Evolutionary conservation across 2,888 invertebrate genomes (phyloP).

Genomic region (Cataglyphis rosenhaueri): DNA sequence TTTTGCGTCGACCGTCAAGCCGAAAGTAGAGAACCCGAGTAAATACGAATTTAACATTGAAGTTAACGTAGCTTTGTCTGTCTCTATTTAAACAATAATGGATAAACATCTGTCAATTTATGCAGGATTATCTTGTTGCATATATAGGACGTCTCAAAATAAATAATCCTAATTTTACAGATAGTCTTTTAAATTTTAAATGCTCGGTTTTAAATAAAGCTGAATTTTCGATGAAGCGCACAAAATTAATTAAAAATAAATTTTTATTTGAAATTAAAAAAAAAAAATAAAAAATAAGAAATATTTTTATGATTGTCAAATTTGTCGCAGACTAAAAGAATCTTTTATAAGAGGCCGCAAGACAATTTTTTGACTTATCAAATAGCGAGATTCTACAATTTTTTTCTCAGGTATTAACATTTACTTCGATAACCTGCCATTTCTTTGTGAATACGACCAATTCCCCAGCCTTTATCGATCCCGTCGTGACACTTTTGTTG

Average conservation of each 20-base stretch:
- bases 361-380: neutral
- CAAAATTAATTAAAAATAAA: neutral
- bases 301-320: neutral
- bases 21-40: neutral
- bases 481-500: constrained; percentile 75
- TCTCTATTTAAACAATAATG: neutral
- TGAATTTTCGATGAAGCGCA: neutral
- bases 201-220: neutral
- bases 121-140: neutral
- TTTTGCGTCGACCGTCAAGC: neutral
- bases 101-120: constrained; percentile 9
- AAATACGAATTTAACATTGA: neutral
- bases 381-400: neutral
- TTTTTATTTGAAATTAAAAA: neutral
- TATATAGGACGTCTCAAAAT: neutral
- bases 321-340: neutral
- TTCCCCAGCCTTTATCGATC: constrained; percentile 73
- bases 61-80: neutral
- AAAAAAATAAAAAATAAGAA: neutral
- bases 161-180: neutral
- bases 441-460: constrained; percentile 20
- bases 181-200: neutral
- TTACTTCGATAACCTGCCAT: neutral
- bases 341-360: neutral
- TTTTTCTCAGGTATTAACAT: neutral